A percentile compares a stretch with the other conserved stretches of the same genome.
These are phyloP conservation scores for Lycodopsis pacificus DNA, from an alignment of 2,797 vertebrate genomes.

Conservation along the genomic window DNA sequence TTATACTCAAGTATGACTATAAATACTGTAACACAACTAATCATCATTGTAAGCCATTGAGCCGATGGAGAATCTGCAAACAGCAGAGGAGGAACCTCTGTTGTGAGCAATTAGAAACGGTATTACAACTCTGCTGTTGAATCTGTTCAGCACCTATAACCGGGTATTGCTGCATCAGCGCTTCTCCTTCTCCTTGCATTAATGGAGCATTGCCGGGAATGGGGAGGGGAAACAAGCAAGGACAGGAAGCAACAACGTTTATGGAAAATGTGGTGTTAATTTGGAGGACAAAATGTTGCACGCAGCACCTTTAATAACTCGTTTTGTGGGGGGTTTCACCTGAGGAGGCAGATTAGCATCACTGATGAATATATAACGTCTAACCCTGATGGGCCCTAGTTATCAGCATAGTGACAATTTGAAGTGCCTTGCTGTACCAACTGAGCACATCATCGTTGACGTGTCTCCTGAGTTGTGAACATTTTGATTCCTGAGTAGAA, in stretches of 20 bases:
- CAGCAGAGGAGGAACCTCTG: not conserved
- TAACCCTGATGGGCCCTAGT: not conserved
- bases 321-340: not conserved
- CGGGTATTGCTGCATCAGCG: slow-evolving; percentile 23
- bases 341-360: not conserved
- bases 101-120: not conserved
- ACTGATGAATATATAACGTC: not conserved
- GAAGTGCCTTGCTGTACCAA: not conserved
- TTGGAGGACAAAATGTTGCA: slow-evolving; percentile 55
- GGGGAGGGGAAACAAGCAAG: slow-evolving; percentile 43
- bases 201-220: slow-evolving; percentile 35
- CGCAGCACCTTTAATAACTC: slow-evolving; percentile 30
- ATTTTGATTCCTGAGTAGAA: not conserved
- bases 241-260: slow-evolving; percentile 65
- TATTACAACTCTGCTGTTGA: not conserved
- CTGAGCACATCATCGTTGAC: slow-evolving; percentile 7
- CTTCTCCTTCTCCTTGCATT: slow-evolving; percentile 11
- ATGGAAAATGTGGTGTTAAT: slow-evolving; percentile 69
- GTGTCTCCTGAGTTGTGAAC: not conserved
- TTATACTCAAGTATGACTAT: not conserved
- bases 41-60: not conserved
- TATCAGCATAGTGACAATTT: not conserved
- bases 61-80: not conserved
- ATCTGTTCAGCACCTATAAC: not conserved
- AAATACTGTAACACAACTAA: not conserved